These are phyloP conservation scores for Poecilus cupreus DNA, from an alignment of 2,888 invertebrate genomes.

Conservation along the genomic window DNA sequence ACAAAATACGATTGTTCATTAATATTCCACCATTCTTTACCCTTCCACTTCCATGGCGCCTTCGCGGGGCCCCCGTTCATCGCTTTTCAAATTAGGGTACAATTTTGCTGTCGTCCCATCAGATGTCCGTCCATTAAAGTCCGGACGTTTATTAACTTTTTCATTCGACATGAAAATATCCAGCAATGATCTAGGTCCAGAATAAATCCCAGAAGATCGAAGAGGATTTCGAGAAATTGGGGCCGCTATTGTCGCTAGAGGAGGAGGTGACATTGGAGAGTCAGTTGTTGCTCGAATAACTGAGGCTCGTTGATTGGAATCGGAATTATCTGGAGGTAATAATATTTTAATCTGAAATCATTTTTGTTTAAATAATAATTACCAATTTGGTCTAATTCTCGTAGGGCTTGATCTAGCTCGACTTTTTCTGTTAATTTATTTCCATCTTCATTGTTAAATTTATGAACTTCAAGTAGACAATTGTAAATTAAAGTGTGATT, in stretches of 20 bases:
- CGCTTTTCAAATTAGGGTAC: slow-evolving; percentile 82
- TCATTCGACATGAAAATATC: slow-evolving; percentile 81
- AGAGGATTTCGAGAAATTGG: slow-evolving; percentile 65
- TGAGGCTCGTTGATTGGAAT: slow-evolving; percentile 70
- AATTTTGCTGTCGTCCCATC: slow-evolving; percentile 80
- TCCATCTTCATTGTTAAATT: slow-evolving; percentile 76
- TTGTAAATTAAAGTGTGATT: slow-evolving; percentile 86
- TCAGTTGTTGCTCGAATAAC: slow-evolving; percentile 87
- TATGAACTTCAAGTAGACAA: slow-evolving; percentile 86
- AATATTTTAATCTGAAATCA: too few species aligned
- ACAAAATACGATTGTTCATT: background rate
- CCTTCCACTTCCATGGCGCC: slow-evolving; percentile 68
- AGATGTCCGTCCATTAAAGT: slow-evolving; percentile 77
- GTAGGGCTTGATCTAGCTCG: slow-evolving; percentile 77
- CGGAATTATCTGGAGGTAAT: slow-evolving; percentile 65
- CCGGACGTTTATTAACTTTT: slow-evolving; percentile 72
- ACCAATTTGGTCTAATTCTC: slow-evolving; percentile 76
- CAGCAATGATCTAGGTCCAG: slow-evolving; percentile 75
- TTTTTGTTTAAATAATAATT: too few species aligned
- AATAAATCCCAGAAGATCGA: slow-evolving; percentile 66
- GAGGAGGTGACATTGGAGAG: slow-evolving; percentile 89
- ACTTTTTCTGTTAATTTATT: slow-evolving; percentile 76
- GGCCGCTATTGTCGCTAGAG: slow-evolving; percentile 70
- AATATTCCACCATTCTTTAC: background rate
- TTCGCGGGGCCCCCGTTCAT: slow-evolving; percentile 72